Conservation (phyloP, 2,113 vertebrate genomes). For the Scopus umbretta region DNA sequence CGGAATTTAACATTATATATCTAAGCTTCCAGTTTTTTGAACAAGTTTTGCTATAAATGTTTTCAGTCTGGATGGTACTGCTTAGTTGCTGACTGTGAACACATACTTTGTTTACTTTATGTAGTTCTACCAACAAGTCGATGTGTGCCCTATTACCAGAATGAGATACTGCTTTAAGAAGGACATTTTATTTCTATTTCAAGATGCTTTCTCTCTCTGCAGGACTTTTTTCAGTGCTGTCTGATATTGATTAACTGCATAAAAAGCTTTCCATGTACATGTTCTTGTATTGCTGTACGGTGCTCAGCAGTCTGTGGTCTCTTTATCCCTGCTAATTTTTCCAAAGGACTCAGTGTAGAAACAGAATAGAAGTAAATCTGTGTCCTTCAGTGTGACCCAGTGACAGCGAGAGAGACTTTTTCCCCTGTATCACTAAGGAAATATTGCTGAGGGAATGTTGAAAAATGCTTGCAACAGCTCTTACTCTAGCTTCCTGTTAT, state of each 20-base stretch:
- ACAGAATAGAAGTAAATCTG: neutral
- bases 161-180: neutral
- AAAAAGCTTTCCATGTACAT: neutral
- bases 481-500: neutral
- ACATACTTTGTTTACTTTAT: neutral
- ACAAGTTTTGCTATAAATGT: neutral
- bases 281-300: neutral
- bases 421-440: neutral
- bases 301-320: neutral
- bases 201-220: neutral
- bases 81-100: neutral
- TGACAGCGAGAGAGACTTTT: neutral
- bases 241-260: neutral
- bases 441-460: neutral
- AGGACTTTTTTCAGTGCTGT: neutral
- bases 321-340: neutral
- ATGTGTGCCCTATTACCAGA: neutral
- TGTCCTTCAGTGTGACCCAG: neutral
- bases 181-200: neutral
- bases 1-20: neutral
- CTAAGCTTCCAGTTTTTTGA: neutral
- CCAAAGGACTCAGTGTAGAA: neutral
- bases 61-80: neutral
- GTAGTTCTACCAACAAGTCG: neutral
- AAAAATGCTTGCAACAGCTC: neutral